Evolutionary conservation across 2,888 invertebrate genomes (phyloP), one percentile per base, ranked within the genome.

Genomic region (Hypolimnas misippus): DNA sequence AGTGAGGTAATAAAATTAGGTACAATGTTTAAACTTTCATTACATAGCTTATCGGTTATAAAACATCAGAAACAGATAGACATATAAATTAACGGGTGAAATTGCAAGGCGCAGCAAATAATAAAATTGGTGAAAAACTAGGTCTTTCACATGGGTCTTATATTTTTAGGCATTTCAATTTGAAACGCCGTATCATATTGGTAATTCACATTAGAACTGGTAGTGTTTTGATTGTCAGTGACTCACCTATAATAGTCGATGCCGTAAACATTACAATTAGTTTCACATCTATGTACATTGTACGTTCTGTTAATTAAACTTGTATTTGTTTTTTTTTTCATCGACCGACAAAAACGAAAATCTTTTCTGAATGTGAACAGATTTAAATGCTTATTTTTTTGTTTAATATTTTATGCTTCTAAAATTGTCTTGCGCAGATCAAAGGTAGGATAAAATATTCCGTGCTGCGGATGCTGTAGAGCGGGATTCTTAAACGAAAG

Each of bases 231-330:
- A 61, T 64, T 35, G 35, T 51, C 25, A 17, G 42, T 65, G 67
- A 68, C 57, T 66, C 62, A 62, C 55, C 44, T 44, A 54, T 25
- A 51, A 38, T 21, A 8, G 44, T 44, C 49, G 33, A 42, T 40
- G 57, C 51, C 50, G 63, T 62, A 60, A 68, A 62, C 63, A 62
- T 62, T 33, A 62, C 62, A 65, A 68, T 67, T 65, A 61, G 57
- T 31, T 57, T 63, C 57, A 62, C 64, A 12, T 57, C 29, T 57
- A 58, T 58, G 40, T 46, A 46, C 44, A 46, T 33, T 42, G 25
- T 31, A 55, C 40, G 42, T 51, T 46, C 49, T 54, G 12, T 38
- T 35, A 19, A 12, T 19, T 35, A 49, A 46, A 31, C 12, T 57
- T 53, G 44, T 16, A 31, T 55, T 56, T 56, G 56, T 31, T 53